phyloP scores from a whole-genome alignment of 1,140 invertebrate genomes.

The Melanaphis sacchari region DNA sequence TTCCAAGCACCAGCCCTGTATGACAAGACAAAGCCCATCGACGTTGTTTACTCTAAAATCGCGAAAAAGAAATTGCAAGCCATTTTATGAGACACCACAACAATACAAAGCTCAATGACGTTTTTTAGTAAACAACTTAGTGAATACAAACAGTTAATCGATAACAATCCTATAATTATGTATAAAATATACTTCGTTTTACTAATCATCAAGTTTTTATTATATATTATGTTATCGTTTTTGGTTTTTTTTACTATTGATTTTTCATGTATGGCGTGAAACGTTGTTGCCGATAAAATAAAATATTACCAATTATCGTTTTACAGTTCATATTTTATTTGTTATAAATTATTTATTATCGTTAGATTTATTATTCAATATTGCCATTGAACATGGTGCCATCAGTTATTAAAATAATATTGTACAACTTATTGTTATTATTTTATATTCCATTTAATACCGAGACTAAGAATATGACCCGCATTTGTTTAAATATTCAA shows the following conservation, averaged over 20 bases:
- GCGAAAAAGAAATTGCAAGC: conserved; percentile 64
- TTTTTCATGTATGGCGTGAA: not conserved
- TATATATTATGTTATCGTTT: not conserved
- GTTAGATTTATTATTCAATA: not conserved
- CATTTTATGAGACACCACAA: conserved; percentile 52
- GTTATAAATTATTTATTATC: conserved; percentile 36
- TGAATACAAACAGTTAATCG: conserved; percentile 52
- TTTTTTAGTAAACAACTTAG: conserved; percentile 51
- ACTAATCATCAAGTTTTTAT: conserved; percentile 33
- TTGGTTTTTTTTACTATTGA: conserved; percentile 41
- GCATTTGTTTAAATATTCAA: conserved; percentile 4
- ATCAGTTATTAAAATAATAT: not conserved
- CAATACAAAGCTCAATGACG: conserved; percentile 52
- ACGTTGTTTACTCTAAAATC: conserved; percentile 90
- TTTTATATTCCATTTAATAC: conserved; percentile 23
- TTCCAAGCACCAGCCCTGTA: conserved; percentile 94
- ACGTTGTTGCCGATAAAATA: not conserved
- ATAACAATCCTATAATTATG: conserved; percentile 53
- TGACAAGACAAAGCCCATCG: conserved; percentile 91
- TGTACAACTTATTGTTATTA: conserved; percentile 19
- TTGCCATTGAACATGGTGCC: not conserved
- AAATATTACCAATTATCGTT: not conserved
- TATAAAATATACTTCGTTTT: conserved; percentile 42
- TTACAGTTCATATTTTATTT: conserved; percentile 18
- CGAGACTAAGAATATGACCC: not conserved